A percentile compares a stretch with the other conserved stretches of the same genome.
Conservation (phyloP, 2,113 vertebrate genomes). For the Murina feae region DNA sequence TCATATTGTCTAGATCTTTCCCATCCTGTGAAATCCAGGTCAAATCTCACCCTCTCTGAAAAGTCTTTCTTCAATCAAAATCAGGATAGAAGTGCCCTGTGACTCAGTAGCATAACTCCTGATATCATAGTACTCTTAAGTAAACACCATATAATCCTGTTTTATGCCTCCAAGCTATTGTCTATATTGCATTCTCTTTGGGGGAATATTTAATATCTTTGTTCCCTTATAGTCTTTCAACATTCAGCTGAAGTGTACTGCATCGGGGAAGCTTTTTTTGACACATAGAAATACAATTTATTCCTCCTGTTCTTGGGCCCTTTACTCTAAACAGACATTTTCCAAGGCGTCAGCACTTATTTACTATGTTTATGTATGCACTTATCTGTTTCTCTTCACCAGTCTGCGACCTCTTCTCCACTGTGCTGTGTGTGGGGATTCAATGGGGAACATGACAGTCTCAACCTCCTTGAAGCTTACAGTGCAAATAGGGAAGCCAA, state of each 20-base stretch:
- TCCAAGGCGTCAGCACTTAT: neutral
- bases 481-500: constrained; percentile 10
- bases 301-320: neutral
- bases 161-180: neutral
- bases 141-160: neutral
- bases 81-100: neutral
- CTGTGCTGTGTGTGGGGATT: neutral
- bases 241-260: neutral
- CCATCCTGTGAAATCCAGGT: neutral
- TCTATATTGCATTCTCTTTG: neutral
- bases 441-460: neutral
- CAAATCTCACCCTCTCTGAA: neutral
- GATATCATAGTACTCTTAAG: neutral
- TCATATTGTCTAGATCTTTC: neutral
- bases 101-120: neutral
- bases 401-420: constrained; percentile 11
- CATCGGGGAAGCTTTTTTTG: neutral
- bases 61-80: neutral
- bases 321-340: constrained; percentile 7
- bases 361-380: constrained; percentile 12
- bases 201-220: neutral
- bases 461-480: constrained; percentile 11
- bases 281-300: neutral
- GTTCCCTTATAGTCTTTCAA: neutral
- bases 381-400: constrained; percentile 23